Conservation (phyloP, 2,797 vertebrate genomes). For the Thunnus albacares region DNA sequence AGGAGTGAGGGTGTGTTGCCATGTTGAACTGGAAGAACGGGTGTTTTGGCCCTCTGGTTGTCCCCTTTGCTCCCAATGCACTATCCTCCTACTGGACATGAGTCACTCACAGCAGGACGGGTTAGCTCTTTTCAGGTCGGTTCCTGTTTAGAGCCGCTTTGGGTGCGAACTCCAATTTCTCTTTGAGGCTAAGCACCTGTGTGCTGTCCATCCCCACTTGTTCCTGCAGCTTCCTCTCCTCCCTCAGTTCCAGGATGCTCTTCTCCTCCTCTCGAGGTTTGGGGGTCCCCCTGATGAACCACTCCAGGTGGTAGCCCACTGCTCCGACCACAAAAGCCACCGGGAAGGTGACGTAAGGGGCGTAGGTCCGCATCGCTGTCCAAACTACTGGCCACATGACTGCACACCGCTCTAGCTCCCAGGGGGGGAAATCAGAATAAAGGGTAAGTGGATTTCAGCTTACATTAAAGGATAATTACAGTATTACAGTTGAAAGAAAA, state of each 20-base stretch:
- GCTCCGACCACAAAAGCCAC: slow-evolving; percentile 96
- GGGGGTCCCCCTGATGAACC: slow-evolving; percentile 92
- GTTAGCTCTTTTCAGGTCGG: slow-evolving; percentile 91
- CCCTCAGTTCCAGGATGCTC: slow-evolving; percentile 92
- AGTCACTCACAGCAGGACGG: slow-evolving; percentile 15
- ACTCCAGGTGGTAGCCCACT: slow-evolving; percentile 96
- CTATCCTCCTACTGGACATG: not conserved
- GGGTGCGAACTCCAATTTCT: slow-evolving; percentile 95
- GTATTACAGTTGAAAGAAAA: not conserved
- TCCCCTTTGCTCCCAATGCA: not conserved
- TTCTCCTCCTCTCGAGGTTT: slow-evolving; percentile 90
- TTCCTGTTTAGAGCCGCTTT: slow-evolving; percentile 96
- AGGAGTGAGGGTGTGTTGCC: not conserved
- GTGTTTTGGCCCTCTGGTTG: slow-evolving; percentile 15
- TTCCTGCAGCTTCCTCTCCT: slow-evolving; percentile 94
- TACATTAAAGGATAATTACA: not conserved
- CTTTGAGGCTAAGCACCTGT: slow-evolving; percentile 95
- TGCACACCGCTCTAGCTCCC: slow-evolving; percentile 36
- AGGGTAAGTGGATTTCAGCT: not conserved
- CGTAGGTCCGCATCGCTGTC: slow-evolving; percentile 92
- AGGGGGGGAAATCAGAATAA: not conserved
- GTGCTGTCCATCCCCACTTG: slow-evolving; percentile 91
- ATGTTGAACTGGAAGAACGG: not conserved
- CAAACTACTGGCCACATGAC: slow-evolving; percentile 95
- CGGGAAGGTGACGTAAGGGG: slow-evolving; percentile 96